Evolutionary conservation across 2,888 invertebrate species (phyloP).

Genomic region (Spicauda simplicius): DNA sequence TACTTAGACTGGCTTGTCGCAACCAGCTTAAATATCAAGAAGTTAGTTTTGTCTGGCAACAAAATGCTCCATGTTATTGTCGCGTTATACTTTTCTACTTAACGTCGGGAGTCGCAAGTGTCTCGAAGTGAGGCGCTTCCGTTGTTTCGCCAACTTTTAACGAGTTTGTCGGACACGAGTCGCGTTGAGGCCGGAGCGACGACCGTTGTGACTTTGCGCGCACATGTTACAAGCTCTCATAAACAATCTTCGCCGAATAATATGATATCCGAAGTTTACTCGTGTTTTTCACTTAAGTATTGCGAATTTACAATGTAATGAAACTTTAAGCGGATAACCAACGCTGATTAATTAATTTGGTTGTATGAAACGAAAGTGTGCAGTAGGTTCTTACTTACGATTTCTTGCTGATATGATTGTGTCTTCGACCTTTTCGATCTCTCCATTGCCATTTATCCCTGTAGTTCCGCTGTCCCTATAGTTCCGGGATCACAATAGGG

Average conservation of each 20-base stretch:
- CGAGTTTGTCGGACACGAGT: slow-evolving; percentile 82
- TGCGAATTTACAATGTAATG: background rate
- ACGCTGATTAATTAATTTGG: background rate
- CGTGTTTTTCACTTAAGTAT: background rate
- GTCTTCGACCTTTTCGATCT: no score
- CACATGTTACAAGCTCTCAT: slow-evolving; percentile 57
- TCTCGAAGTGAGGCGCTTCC: slow-evolving; percentile 73
- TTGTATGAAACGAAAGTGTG: no score
- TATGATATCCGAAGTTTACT: slow-evolving; percentile 31
- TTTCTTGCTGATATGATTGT: no score
- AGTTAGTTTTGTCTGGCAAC: slow-evolving; percentile 64
- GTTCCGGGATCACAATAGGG: no score
- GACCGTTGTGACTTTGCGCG: slow-evolving; percentile 58
- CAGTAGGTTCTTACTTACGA: no score
- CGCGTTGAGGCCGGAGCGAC: slow-evolving; percentile 56
- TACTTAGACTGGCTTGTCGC: slow-evolving; percentile 28
- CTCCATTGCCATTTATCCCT: no score
- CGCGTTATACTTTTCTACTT: slow-evolving; percentile 80
- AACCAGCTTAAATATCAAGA: slow-evolving; percentile 65
- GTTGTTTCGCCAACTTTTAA: slow-evolving; percentile 82
- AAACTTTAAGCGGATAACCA: background rate
- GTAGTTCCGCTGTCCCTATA: no score
- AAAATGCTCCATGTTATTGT: slow-evolving; percentile 75
- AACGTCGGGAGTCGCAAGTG: slow-evolving; percentile 77
- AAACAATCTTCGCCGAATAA: slow-evolving; percentile 48